Evolutionary conservation across 2,797 vertebrate genomes (phyloP).

Genomic region (Astyanax mexicanus): DNA sequence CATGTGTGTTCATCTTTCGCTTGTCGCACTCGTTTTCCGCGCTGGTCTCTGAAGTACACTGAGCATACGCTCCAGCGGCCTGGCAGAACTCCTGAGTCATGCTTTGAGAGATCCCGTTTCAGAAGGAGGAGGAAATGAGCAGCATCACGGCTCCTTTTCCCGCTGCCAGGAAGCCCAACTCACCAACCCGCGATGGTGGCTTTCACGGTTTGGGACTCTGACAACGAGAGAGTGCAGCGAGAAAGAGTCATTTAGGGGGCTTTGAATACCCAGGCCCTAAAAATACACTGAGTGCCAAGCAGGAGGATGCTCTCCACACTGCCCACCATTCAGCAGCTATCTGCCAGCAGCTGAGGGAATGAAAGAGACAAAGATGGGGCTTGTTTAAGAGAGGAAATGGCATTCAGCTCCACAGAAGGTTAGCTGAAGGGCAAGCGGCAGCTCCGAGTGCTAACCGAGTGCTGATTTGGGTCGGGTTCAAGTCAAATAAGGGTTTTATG

Average conservation of each 20-base stretch:
- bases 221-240: background rate
- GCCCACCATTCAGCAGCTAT: background rate
- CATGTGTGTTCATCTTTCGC: too few species aligned
- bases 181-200: too few species aligned
- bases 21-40: too few species aligned
- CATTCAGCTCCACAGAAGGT: background rate
- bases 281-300: constrained; percentile 47
- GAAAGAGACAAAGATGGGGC: constrained; percentile 3
- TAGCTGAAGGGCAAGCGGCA: constrained; percentile 9
- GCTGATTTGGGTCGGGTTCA: background rate
- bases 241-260: background rate
- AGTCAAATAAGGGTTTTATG: background rate
- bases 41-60: too few species aligned
- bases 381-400: background rate
- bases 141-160: background rate
- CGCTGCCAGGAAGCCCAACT: background rate
- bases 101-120: background rate
- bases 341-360: constrained; percentile 25
- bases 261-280: constrained; percentile 30
- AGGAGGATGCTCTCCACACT: background rate
- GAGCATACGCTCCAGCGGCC: background rate
- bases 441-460: background rate
- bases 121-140: background rate
- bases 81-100: background rate
- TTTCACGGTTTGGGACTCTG: background rate